These are phyloP conservation scores for Zaprionus ornatus DNA, from an alignment of 1,140 invertebrate genomes.

Conservation along the genomic window DNA sequence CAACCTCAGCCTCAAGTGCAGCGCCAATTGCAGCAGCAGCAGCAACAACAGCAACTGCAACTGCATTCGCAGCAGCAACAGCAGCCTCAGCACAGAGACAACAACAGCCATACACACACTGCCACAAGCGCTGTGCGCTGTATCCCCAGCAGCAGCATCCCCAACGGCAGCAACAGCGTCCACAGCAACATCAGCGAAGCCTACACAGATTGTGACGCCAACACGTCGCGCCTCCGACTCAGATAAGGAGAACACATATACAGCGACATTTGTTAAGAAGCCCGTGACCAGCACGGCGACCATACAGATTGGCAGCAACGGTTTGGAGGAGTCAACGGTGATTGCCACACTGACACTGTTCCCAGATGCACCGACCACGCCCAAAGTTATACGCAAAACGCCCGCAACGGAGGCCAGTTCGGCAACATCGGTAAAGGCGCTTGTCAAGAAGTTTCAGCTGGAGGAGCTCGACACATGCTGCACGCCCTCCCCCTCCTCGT, in stretches of 20 bases:
- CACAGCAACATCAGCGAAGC: conserved; percentile 32
- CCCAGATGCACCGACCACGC: conserved; percentile 86
- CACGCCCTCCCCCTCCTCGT: not conserved
- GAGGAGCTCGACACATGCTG: conserved; percentile 52
- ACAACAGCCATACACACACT: conserved; percentile 67
- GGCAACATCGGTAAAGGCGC: conserved; percentile 78
- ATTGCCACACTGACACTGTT: conserved; percentile 83
- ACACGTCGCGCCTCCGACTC: conserved; percentile 75
- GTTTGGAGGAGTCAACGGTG: conserved; percentile 63
- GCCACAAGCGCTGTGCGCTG: conserved; percentile 35
- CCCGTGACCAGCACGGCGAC: conserved; percentile 56
- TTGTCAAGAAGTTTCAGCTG: conserved; percentile 83
- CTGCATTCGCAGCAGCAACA: not conserved
- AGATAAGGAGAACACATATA: conserved; percentile 80
- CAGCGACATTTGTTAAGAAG: conserved; percentile 72
- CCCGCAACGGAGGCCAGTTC: conserved; percentile 68
- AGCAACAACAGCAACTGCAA: not conserved
- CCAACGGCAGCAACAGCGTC: conserved; percentile 1
- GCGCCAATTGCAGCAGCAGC: not conserved
- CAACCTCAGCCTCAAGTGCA: not conserved
- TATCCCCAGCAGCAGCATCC: conserved; percentile 31
- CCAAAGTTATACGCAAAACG: conserved; percentile 85
- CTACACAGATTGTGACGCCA: conserved; percentile 70
- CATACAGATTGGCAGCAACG: conserved; percentile 63
- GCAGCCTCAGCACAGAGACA: conserved; percentile 50